These are phyloP conservation scores for Centropus unirufus DNA, from an alignment of 2,113 vertebrate genomes.

Conservation along the genomic window DNA sequence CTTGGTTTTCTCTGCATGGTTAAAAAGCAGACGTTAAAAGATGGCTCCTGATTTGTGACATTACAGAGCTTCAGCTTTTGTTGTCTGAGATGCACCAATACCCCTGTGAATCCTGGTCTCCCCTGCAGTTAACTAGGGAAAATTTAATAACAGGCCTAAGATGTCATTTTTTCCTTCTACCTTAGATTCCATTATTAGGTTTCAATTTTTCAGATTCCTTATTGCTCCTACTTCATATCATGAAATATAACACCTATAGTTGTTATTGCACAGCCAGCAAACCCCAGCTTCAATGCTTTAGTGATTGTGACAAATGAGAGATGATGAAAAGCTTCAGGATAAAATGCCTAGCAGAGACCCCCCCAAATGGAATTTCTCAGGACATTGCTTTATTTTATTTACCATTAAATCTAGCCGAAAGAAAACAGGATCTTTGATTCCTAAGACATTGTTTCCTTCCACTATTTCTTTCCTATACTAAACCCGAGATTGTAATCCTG, in stretches of 20 bases:
- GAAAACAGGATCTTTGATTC: slow-evolving; percentile 40
- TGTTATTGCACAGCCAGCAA: neutral
- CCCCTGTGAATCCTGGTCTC: neutral
- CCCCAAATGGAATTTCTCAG: neutral
- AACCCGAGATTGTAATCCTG: neutral
- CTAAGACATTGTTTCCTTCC: slow-evolving; percentile 48
- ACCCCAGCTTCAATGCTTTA: neutral
- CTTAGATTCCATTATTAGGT: neutral
- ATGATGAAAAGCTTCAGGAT: neutral
- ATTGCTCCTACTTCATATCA: neutral
- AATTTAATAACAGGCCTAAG: neutral
- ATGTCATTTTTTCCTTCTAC: neutral
- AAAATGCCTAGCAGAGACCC: neutral
- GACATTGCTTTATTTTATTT: neutral
- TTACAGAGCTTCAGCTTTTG: neutral
- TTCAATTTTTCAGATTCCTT: neutral
- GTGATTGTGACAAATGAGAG: neutral
- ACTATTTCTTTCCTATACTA: slow-evolving; percentile 39
- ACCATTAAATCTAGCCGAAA: neutral
- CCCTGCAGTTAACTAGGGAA: neutral
- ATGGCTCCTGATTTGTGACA: neutral
- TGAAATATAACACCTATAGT: neutral
- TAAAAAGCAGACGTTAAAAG: neutral
- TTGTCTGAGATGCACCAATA: neutral
- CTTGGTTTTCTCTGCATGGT: neutral